Conservation (phyloP, 2,797 vertebrate genomes). For the Cyprinella venusta region DNA sequence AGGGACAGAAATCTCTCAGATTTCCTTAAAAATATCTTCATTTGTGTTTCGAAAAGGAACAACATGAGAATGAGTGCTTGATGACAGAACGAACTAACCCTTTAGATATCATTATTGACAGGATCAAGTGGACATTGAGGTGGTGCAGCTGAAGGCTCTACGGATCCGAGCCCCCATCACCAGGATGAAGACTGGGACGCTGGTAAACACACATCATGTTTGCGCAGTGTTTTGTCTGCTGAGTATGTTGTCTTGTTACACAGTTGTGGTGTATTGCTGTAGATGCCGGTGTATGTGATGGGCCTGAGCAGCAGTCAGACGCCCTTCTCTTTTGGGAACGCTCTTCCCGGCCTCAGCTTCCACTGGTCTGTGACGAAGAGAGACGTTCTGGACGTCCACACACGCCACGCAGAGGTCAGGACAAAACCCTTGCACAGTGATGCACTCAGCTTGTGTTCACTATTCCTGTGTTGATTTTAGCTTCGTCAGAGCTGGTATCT, state of each 20-base stretch:
- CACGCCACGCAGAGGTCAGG: conserved; percentile 88
- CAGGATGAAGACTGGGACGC: conserved; percentile 87
- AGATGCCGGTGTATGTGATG: conserved; percentile 97
- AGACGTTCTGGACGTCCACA: conserved; percentile 87
- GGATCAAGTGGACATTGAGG: conserved; percentile 93
- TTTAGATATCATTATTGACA: conserved; percentile 62
- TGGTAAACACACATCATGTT: conserved; percentile 74
- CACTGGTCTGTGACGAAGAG: conserved; percentile 95
- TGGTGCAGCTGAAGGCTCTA: conserved; percentile 86
- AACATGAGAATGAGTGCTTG: not conserved
- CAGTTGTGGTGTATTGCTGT: conserved; percentile 35
- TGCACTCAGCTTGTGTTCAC: not conserved
- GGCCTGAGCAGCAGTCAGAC: conserved; percentile 91
- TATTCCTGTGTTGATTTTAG: not conserved
- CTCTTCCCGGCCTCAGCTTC: conserved; percentile 86
- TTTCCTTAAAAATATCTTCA: not conserved
- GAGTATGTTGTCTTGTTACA: not conserved
- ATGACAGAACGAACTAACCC: not conserved
- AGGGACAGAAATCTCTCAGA: not conserved
- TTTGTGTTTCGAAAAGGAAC: not conserved
- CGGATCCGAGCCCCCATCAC: conserved; percentile 91
- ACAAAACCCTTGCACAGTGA: not conserved
- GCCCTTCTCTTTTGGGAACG: conserved; percentile 92
- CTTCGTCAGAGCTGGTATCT: not conserved
- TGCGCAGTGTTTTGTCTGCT: not conserved